Conservation (phyloP, 2,888 invertebrate species). For the Trypoxylon attenuatum region DNA sequence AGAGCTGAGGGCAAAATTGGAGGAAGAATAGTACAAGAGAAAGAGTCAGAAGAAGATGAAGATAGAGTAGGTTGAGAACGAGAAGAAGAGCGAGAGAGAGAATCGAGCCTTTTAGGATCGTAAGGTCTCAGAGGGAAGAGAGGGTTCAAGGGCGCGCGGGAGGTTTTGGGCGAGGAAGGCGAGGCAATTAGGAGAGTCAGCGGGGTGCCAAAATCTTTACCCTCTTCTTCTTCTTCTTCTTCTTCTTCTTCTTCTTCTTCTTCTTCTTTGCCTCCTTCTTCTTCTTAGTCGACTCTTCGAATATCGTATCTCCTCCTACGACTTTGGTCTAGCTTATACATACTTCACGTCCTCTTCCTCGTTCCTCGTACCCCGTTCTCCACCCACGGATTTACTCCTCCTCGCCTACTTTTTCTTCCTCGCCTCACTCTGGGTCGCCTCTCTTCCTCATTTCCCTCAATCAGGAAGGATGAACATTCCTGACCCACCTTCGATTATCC, state of each 20-base stretch:
- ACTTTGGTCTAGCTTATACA: background rate
- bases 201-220: constrained; percentile 71
- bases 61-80: constrained; percentile 35
- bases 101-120: constrained; percentile 53
- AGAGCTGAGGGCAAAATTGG: background rate
- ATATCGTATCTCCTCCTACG: background rate
- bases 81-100: constrained; percentile 27
- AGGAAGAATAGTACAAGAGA: constrained; percentile 33
- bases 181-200: constrained; percentile 73
- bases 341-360: background rate
- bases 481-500: constrained; percentile 27
- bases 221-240: constrained; percentile 53
- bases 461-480: constrained; percentile 20
- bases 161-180: constrained; percentile 62
- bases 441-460: constrained; percentile 31
- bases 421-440: constrained; percentile 21
- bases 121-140: constrained; percentile 52
- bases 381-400: constrained; percentile 7
- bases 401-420: background rate
- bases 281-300: background rate
- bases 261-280: constrained; percentile 20
- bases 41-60: constrained; percentile 35
- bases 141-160: constrained; percentile 71
- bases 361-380: background rate
- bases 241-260: constrained; percentile 26